A percentile compares a stretch with the other conserved stretches of the same genome.
These are phyloP conservation scores for Leuciscus idus DNA, from an alignment of 2,113 vertebrate species.

Conservation along the genomic window DNA sequence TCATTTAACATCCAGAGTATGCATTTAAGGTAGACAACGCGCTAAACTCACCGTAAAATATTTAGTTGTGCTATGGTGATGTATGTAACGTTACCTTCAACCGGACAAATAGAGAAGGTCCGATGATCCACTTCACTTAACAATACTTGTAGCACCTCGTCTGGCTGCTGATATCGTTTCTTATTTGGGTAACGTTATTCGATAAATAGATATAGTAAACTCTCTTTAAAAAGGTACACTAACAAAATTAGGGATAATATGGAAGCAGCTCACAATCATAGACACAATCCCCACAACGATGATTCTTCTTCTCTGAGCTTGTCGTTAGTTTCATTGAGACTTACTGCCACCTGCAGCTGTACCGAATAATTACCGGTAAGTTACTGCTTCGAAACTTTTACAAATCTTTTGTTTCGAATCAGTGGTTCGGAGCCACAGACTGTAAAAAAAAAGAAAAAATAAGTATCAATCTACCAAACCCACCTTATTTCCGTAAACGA, in stretches of 20 bases:
- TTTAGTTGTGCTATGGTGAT: background rate
- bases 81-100: background rate
- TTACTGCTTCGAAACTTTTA: too few relatives aligned
- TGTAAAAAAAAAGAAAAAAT: too few relatives aligned
- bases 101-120: background rate
- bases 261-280: background rate
- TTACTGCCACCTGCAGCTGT: constrained; percentile 23
- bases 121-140: background rate
- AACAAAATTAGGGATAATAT: background rate
- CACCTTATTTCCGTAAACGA: too few relatives aligned
- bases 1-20: background rate
- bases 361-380: background rate
- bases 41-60: background rate
- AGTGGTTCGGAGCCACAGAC: too few relatives aligned
- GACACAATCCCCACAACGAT: background rate
- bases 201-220: background rate
- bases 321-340: background rate
- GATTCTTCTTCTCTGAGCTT: background rate
- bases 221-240: background rate
- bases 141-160: background rate
- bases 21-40: too few relatives aligned
- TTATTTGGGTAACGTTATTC: background rate
- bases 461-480: too few relatives aligned
- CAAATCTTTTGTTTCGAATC: too few relatives aligned
- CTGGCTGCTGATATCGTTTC: too few relatives aligned